Evolutionary conservation across 1,140 invertebrate species (phyloP), one percentile per base, ranked within the genome.

Genomic region (Orchesella cincta): DNA sequence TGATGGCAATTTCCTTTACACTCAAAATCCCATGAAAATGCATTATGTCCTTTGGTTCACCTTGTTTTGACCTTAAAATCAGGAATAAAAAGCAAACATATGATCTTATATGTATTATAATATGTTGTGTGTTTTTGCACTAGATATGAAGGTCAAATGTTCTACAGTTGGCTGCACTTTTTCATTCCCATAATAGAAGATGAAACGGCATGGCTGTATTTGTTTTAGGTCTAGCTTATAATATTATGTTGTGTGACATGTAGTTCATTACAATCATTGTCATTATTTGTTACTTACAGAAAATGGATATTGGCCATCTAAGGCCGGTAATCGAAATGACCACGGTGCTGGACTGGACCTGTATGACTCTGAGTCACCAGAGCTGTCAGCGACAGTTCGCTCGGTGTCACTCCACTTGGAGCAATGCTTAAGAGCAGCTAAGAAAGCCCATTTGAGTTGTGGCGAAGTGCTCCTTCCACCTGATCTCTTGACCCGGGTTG

Each of bases 401-500:
- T 88, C 89, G 14, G 84, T 94, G 81, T 89, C 92, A 29, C 88
- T 90, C 80, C 87, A 91, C 73, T 86, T 95, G 57, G 93, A 94
- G 86, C 87, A 89, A 67, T 91, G 93, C 83, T 85, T 95, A 74
- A 85, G 92, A 46, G 90, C 90, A 39, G 93, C 93, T 1, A 94
- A 94, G 83, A 89, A 90, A 77, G 91, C 90, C 74, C 91, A 92
- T 83, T 86, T 94, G 77, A 89, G 90, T 71, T 92, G 92, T 82
- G 92, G 92, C 26, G 36, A 36, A 85, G 92, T 94, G 12, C 87
- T 94, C 64, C 86, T 95, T 79, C 93, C 93, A 16, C 90, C 90
- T 54, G 91, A 93, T 84, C 88, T 95, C 52, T 88, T 93, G 36
- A 88, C 89, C 36, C 87, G 91, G 82, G 91, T 94, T 75, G 90